Percentiles rank a stretch among this genome's conserved stretches.
Evolutionary conservation across 2,113 vertebrate species (phyloP).

Genomic region (Ammodytes dubius): DNA sequence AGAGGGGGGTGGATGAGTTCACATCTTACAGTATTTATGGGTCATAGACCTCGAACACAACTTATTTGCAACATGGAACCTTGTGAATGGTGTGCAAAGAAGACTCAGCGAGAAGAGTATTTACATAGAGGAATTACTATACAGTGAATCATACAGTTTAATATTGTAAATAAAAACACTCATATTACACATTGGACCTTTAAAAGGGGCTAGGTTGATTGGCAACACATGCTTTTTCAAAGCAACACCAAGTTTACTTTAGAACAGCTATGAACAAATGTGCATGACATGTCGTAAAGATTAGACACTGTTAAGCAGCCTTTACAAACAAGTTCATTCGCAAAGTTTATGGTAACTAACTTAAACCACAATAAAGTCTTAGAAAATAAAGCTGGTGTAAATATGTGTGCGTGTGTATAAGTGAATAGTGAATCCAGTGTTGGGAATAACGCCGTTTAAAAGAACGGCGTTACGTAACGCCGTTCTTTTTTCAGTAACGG

Average conservation of each 20-base stretch:
- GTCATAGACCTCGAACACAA: neutral
- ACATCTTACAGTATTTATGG: neutral
- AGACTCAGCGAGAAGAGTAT: neutral
- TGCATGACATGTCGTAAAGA: neutral
- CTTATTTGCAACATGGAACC: neutral
- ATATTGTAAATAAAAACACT: neutral
- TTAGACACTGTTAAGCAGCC: neutral
- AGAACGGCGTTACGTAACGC: too few species aligned
- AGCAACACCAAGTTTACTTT: neutral
- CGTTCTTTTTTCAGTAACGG: too few species aligned
- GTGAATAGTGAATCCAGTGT: neutral
- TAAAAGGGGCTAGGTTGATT: neutral
- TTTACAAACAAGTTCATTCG: neutral
- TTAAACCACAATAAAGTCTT: neutral
- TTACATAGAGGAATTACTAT: constrained; percentile 1
- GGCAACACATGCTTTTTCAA: neutral
- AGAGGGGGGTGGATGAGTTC: neutral
- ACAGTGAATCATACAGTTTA: neutral
- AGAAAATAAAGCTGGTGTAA: constrained; percentile 5
- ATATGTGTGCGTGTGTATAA: neutral
- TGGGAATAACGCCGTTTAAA: too few species aligned
- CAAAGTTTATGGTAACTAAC: neutral
- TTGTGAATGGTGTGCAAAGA: neutral
- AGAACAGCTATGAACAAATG: neutral
- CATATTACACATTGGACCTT: neutral